A percentile compares a stretch with the other conserved stretches of the same genome.
Evolutionary conservation across 2,113 vertebrate species (phyloP).

Genomic region (Microtus ochrogaster): DNA sequence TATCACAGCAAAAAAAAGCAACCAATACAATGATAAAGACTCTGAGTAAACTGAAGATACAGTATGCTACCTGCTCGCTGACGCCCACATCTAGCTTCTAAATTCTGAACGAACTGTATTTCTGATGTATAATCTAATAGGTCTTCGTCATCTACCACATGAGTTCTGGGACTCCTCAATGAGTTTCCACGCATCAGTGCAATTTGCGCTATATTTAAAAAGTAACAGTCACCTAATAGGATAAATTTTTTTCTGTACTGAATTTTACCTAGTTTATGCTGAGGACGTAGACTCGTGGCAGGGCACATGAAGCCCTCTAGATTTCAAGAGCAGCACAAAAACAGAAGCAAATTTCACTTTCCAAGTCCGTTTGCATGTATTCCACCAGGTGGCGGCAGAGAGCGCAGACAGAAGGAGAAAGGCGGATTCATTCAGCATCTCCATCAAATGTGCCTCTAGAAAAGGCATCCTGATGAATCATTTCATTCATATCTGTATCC

Average conservation of each 20-base stretch:
- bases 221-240: background rate
- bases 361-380: background rate
- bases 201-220: background rate
- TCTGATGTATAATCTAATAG: background rate
- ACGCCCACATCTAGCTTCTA: background rate
- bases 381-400: conserved; percentile 75
- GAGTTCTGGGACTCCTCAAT: background rate
- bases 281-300: rapidly evolving
- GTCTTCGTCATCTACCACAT: background rate
- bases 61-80: background rate
- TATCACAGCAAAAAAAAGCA: background rate
- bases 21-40: background rate
- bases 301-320: no score
- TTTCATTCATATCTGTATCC: background rate
- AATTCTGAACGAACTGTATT: conserved; percentile 17
- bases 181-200: rapidly evolving
- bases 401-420: background rate
- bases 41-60: background rate
- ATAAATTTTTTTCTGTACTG: background rate
- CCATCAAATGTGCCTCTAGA: background rate
- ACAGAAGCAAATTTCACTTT: background rate
- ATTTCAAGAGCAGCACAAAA: background rate
- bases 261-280: background rate
- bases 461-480: background rate
- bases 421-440: background rate